These are phyloP conservation scores for Carassius auratus DNA, from an alignment of 2,113 vertebrate genomes.

Conservation along the genomic window DNA sequence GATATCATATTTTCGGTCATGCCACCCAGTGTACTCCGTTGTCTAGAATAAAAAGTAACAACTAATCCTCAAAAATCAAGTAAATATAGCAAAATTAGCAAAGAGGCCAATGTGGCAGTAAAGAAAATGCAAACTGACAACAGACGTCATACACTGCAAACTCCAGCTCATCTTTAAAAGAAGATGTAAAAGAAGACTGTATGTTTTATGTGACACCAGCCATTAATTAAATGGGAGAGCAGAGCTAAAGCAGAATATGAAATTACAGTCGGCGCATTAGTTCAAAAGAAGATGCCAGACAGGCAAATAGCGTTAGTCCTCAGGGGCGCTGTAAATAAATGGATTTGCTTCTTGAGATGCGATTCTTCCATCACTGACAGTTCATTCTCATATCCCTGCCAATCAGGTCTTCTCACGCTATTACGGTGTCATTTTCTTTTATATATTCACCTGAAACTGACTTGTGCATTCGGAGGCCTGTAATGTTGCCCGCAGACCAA, in stretches of 20 bases:
- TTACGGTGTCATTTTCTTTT: slow-evolving; percentile 24
- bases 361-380: slow-evolving; percentile 28
- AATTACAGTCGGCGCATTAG: neutral
- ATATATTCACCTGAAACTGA: neutral
- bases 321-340: slow-evolving; percentile 29
- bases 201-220: slow-evolving; percentile 29
- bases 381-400: slow-evolving; percentile 17
- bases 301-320: slow-evolving; percentile 15
- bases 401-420: neutral
- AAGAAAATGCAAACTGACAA: slow-evolving; percentile 28
- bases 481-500: neutral
- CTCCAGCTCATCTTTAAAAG: slow-evolving; percentile 3
- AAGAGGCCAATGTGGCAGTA: neutral
- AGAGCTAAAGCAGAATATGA: slow-evolving; percentile 1
- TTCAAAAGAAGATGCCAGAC: slow-evolving; percentile 17
- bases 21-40: neutral
- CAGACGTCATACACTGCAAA: neutral
- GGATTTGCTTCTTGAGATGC: slow-evolving; percentile 10
- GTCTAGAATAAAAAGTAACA: neutral
- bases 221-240: slow-evolving; percentile 21
- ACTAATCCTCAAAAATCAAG: neutral
- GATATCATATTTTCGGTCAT: neutral
- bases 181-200: neutral
- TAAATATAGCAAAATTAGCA: neutral
- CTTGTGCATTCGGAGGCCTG: neutral